phyloP scores from a whole-genome alignment of 2,113 vertebrate genomes.

The Sorex araneus region DNA sequence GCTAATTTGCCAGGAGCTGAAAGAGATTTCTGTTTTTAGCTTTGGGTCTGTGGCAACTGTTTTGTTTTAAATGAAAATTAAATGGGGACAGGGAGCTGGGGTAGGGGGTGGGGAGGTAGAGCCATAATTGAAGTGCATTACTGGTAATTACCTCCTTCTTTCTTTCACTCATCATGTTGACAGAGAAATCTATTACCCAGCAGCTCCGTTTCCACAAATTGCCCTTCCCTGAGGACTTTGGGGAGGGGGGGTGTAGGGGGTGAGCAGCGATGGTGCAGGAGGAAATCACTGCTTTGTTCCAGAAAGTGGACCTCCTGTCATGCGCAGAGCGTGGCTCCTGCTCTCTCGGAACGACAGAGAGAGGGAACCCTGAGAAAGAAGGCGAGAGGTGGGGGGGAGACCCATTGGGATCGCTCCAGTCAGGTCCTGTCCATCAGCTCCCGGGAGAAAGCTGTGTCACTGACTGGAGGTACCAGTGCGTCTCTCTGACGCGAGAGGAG shows the following conservation, averaged over 20 bases:
- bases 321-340: background rate
- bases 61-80: constrained; percentile 91
- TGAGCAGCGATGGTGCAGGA: constrained; percentile 57
- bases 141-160: constrained; percentile 92
- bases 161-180: constrained; percentile 96
- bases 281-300: constrained; percentile 84
- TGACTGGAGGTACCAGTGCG: rapidly evolving
- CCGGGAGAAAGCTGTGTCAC: background rate
- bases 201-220: constrained; percentile 91
- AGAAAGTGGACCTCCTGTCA: constrained; percentile 69
- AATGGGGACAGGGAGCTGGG: constrained; percentile 85
- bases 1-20: constrained; percentile 93
- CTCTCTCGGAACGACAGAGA: background rate
- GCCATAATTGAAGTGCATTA: constrained; percentile 95
- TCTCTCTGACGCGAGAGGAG: background rate
- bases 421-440: background rate
- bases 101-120: constrained; percentile 80
- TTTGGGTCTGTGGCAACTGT: constrained; percentile 87
- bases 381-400: background rate
- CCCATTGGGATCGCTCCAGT: background rate
- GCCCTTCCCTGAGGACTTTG: constrained; percentile 87
- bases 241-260: background rate
- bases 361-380: rapidly evolving
- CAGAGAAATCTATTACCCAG: constrained; percentile 95
- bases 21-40: constrained; percentile 92